Base-by-base conservation (phyloP, 2,113 vertebrate genomes). In the Oryctolagus cuniculus region DNA sequence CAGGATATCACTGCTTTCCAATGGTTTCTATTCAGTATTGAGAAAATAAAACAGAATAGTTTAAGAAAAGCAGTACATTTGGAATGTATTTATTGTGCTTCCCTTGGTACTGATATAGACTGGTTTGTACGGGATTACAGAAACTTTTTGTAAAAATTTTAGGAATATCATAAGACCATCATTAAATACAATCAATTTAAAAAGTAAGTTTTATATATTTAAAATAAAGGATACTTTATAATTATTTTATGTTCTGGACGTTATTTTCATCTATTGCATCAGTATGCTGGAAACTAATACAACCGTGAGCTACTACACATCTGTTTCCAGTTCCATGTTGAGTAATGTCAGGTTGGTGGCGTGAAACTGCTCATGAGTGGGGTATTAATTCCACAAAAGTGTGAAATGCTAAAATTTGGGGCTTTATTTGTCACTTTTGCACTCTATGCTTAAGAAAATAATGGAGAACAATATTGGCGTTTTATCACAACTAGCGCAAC, bases 391-490 rank as follows among this genome's bases (percentile, higher is more conserved):
- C 34, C 11, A 67, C 34, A 5, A 93, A 66, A 91, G 81, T 84
- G 51, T 85, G 15, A 36, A 66, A 72, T 25, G 21, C 31, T 77
- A 29, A 8, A 90, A 27, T n/a, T 72, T 44, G 73, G 31, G 8
- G 51, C 0, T 88, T 75, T 0, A 21, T 24, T 67, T 74, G 9
- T 10, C 44, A 61, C 51, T 77, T 84, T 88, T 90, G 7, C 12
- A 77, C 11, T 83, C 36, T 31, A 74, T 22, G 34, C 10, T 69
- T 73, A 67, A 51, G 49, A 61, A 92, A 70, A 10, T 81, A 1
- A 93, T 78, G 36, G 49, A 53, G 55, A 58, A 95, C 75, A 87
- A 87, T 58, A 36, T 78, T 74, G 36, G 53, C 13, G 80, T 73
- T 63, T 15, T 34, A 64, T 64, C 74, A 8, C 75, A 21, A 95